These are phyloP conservation scores for Rhagoletis pomonella DNA, from an alignment of 1,140 invertebrate species.

Conservation along the genomic window DNA sequence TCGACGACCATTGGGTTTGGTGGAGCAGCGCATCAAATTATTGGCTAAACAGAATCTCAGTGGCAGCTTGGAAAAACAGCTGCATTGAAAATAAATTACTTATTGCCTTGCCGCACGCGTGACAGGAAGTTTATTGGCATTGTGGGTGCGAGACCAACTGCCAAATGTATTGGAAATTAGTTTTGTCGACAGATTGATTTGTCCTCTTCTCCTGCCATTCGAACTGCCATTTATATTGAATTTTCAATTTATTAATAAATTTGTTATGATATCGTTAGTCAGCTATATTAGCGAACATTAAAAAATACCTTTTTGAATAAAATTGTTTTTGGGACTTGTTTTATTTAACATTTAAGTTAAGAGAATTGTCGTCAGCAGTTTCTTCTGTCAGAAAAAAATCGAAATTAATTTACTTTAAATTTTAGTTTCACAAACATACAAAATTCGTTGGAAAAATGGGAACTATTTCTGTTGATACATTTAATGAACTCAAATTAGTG, in stretches of 20 bases:
- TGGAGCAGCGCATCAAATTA: slow-evolving; percentile 69
- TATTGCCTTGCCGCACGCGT: slow-evolving; percentile 60
- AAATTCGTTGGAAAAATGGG: no score
- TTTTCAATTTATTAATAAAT: slow-evolving; percentile 55
- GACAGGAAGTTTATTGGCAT: not conserved
- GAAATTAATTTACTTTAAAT: no score
- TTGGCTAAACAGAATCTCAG: slow-evolving; percentile 63
- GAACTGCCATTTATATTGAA: slow-evolving; percentile 30
- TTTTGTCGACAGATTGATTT: not conserved
- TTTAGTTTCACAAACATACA: no score
- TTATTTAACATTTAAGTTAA: no score
- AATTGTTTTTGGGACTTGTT: not conserved
- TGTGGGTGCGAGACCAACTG: not conserved
- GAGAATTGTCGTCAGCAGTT: no score
- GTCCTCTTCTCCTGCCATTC: not conserved
- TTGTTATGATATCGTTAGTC: slow-evolving; percentile 24
- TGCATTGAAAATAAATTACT: slow-evolving; percentile 56
- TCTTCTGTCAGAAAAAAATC: no score
- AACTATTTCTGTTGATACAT: no score
- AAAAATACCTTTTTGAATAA: slow-evolving; percentile 28
- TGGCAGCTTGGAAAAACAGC: slow-evolving; percentile 57
- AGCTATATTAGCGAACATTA: slow-evolving; percentile 37
- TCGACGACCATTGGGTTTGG: slow-evolving; percentile 67
- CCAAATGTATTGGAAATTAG: not conserved
- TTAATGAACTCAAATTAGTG: no score